These are phyloP conservation scores for Teleogryllus oceanicus DNA, from an alignment of 2,888 invertebrate species.

Conservation along the genomic window DNA sequence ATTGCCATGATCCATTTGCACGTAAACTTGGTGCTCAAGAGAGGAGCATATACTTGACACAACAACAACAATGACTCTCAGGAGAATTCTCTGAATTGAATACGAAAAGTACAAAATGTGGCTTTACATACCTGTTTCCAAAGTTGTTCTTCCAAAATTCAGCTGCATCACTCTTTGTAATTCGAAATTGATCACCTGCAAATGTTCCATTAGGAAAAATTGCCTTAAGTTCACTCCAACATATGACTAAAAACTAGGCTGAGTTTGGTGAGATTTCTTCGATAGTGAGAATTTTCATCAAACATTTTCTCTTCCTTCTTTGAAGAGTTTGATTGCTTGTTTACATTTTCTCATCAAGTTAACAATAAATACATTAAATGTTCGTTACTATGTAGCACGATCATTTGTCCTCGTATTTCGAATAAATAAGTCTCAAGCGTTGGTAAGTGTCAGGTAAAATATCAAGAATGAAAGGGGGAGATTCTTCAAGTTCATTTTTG, in stretches of 20 bases:
- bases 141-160: slow-evolving; percentile 97
- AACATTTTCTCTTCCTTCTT: slow-evolving; percentile 99
- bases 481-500: slow-evolving; percentile 98
- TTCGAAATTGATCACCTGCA: slow-evolving; percentile 95
- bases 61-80: too few relatives aligned
- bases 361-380: slow-evolving; percentile 96
- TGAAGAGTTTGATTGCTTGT: slow-evolving; percentile 96
- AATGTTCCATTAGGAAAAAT: slow-evolving; percentile 95
- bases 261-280: slow-evolving; percentile 93
- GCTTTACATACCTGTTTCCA: slow-evolving; percentile 78
- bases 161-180: slow-evolving; percentile 98
- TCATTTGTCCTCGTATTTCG: slow-evolving; percentile 96
- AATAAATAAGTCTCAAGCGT: slow-evolving; percentile 88
- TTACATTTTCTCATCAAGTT: slow-evolving; percentile 99
- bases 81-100: too few relatives aligned
- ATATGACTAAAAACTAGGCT: slow-evolving; percentile 99
- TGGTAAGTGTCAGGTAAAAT: slow-evolving; percentile 99
- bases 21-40: too few relatives aligned
- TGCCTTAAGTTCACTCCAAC: slow-evolving; percentile 95
- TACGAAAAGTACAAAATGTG: too few relatives aligned
- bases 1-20: too few relatives aligned
- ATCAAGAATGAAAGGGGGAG: slow-evolving; percentile 98
- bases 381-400: slow-evolving; percentile 87
- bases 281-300: slow-evolving; percentile 90
- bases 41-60: too few relatives aligned